These are phyloP conservation scores for Eriosoma lanigerum DNA, from an alignment of 1,140 invertebrate genomes.

Conservation along the genomic window DNA sequence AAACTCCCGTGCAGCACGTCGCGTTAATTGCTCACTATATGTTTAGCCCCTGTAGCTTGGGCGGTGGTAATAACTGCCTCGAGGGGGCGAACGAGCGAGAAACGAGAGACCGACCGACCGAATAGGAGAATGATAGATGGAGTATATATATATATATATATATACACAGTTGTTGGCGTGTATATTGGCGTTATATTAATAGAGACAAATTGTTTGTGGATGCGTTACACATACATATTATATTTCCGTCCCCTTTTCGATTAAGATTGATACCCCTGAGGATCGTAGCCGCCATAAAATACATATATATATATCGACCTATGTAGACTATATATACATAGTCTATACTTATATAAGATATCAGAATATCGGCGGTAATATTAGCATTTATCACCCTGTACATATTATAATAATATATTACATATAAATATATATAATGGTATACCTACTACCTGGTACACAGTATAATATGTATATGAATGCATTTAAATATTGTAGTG, in stretches of 20 bases:
- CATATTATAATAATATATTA: too few species aligned
- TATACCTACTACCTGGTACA: too few species aligned
- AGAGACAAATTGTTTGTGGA: constrained; percentile 44
- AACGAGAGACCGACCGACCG: background rate
- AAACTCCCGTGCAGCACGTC: constrained; percentile 2
- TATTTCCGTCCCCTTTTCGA: constrained; percentile 23
- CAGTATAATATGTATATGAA: too few species aligned
- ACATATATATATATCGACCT: background rate
- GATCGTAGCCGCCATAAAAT: background rate
- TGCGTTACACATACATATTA: background rate
- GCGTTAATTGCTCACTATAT: constrained; percentile 24
- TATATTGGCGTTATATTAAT: constrained; percentile 48
- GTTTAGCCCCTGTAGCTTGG: background rate
- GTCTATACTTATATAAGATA: too few species aligned
- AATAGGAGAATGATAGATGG: constrained; percentile 18
- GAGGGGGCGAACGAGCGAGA: background rate
- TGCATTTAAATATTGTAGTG: too few species aligned
- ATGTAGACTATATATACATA: too few species aligned
- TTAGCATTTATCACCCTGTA: constrained; percentile 18
- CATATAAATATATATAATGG: too few species aligned
- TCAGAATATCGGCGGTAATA: too few species aligned
- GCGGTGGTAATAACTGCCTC: constrained; percentile 8
- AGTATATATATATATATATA: too few species aligned
- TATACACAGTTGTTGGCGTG: background rate
- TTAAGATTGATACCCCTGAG: constrained; percentile 46